Evolutionary conservation across 2,113 vertebrate species (phyloP).

Genomic region (Cheirogaleus medius): DNA sequence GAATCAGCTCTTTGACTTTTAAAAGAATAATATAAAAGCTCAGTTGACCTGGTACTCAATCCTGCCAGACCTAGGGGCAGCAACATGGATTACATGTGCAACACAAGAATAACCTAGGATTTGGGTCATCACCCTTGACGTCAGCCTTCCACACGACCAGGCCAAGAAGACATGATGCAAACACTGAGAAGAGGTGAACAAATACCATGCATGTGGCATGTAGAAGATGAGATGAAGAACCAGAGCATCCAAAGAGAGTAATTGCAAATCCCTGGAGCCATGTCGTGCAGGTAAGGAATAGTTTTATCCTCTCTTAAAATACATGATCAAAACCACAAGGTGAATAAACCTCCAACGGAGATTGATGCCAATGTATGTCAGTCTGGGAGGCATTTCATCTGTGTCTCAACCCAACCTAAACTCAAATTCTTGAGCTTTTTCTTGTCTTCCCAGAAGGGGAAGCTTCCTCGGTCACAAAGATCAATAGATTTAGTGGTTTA

Average conservation of each 20-base stretch:
- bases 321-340: background rate
- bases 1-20: background rate
- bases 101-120: background rate
- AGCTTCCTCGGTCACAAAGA: background rate
- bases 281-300: background rate
- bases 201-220: no score
- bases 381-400: background rate
- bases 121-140: background rate
- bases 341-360: background rate
- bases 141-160: background rate
- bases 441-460: background rate
- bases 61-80: background rate
- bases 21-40: background rate
- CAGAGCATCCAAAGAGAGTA: background rate
- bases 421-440: background rate
- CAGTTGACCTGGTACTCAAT: background rate
- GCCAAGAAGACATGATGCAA: background rate
- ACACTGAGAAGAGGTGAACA: background rate
- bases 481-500: background rate
- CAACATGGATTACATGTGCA: background rate
- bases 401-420: background rate
- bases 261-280: background rate
- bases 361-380: background rate
- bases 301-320: background rate
- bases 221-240: background rate